Evolutionary conservation across 2,113 vertebrate genomes (phyloP).

Genomic region (Hoplias malabaricus): DNA sequence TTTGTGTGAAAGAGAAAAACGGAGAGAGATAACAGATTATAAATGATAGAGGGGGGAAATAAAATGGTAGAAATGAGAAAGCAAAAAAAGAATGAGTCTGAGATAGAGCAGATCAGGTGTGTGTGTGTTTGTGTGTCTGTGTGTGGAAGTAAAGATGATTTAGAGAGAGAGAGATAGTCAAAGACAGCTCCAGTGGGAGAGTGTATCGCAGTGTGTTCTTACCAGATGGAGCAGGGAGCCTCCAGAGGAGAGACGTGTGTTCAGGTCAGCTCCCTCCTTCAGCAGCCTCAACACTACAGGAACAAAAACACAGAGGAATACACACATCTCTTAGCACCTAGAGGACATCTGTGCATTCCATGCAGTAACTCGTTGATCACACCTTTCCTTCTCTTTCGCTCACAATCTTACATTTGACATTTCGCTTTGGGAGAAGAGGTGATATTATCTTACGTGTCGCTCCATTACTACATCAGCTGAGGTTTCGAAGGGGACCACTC

Average conservation of each 20-base stretch:
- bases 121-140: too few species aligned
- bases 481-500: not conserved
- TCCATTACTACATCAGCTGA: not conserved
- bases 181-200: constrained; percentile 18
- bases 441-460: not conserved
- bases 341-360: not conserved
- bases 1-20: not conserved
- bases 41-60: not conserved
- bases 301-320: constrained; percentile 60
- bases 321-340: constrained; percentile 39
- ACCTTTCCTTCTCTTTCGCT: not conserved
- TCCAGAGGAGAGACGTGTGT: constrained; percentile 77
- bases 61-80: not conserved
- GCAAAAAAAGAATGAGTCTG: not conserved
- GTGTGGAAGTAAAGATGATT: not conserved
- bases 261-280: constrained; percentile 86
- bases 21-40: not conserved
- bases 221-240: constrained; percentile 94
- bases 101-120: not conserved
- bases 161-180: not conserved
- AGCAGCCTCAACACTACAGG: constrained; percentile 84
- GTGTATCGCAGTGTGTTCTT: constrained; percentile 59
- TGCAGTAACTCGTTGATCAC: not conserved
- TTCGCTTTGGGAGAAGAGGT: not conserved
- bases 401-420: not conserved